Evolutionary conservation across 2,797 vertebrate genomes (phyloP).

Genomic region (Rhynchotus rufescens): DNA sequence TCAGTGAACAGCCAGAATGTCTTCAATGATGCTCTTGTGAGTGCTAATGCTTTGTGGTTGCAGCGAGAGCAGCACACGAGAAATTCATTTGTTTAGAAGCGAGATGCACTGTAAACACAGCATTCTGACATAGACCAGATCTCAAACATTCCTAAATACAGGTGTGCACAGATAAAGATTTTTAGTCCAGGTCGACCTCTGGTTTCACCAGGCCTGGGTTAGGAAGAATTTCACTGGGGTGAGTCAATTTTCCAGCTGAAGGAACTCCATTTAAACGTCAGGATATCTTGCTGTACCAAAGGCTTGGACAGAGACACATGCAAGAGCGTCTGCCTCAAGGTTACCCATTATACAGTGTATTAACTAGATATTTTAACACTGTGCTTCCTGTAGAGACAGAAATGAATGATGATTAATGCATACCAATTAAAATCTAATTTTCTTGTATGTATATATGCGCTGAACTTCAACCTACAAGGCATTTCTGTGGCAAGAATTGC

Average conservation of each 20-base stretch:
- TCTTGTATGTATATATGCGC: constrained; percentile 33
- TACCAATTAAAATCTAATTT: constrained; percentile 68
- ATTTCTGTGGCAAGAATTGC: constrained; percentile 46
- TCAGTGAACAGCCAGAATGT: constrained; percentile 64
- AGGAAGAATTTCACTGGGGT: background rate
- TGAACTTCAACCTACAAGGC: constrained; percentile 42
- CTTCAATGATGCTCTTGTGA: constrained; percentile 69
- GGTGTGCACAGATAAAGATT: background rate
- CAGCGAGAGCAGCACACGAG: constrained; percentile 54
- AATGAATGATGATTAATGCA: constrained; percentile 60
- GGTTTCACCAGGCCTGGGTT: background rate
- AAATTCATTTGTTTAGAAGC: constrained; percentile 50
- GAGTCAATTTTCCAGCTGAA: constrained; percentile 21
- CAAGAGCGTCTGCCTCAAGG: constrained; percentile 61
- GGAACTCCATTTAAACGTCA: constrained; percentile 25
- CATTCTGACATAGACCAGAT: constrained; percentile 4
- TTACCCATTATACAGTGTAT: constrained; percentile 51
- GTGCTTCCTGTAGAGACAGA: constrained; percentile 49
- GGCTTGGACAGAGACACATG: constrained; percentile 57
- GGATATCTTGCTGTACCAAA: constrained; percentile 51
- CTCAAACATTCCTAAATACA: background rate
- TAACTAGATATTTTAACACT: constrained; percentile 48
- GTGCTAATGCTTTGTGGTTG: constrained; percentile 57
- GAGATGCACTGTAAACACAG: background rate
- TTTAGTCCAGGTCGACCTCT: background rate